Percentiles rank a stretch among this genome's conserved stretches.
These are phyloP conservation scores for Cettia cetti DNA, from an alignment of 2,113 vertebrate species.

Conservation along the genomic window DNA sequence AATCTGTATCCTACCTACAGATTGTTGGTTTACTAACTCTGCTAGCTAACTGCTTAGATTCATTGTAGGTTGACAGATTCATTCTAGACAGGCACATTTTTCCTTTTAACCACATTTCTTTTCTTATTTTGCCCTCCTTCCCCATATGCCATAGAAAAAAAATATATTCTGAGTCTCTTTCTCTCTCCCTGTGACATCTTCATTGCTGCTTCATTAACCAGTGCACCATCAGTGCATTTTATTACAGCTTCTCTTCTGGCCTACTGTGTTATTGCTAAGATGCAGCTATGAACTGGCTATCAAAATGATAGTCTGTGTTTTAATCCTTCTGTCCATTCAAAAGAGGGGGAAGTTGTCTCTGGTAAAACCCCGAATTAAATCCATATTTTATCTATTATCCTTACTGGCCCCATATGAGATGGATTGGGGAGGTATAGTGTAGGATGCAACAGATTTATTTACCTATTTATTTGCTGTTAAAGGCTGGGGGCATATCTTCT, in stretches of 20 bases:
- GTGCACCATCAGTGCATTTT: constrained; percentile 40
- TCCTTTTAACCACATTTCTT: background rate
- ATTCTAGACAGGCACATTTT: background rate
- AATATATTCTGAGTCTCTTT: constrained; percentile 2
- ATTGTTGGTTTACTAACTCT: background rate
- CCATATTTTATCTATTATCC: background rate
- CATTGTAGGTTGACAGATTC: background rate
- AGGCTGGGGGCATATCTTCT: background rate
- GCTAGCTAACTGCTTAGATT: background rate
- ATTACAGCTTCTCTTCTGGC: constrained; percentile 37
- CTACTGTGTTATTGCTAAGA: constrained; percentile 32
- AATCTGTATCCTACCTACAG: background rate
- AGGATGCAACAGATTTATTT: background rate
- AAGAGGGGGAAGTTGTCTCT: background rate
- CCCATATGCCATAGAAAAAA: background rate
- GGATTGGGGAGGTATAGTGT: background rate
- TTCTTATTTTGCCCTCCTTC: constrained; percentile 16
- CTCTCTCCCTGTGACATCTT: constrained; percentile 42
- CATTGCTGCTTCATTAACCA: constrained; percentile 65
- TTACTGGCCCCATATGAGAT: background rate
- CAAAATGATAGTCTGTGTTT: constrained; percentile 1
- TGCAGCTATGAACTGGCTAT: constrained; percentile 23
- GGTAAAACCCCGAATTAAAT: background rate
- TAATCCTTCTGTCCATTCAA: background rate
- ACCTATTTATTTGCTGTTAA: constrained; percentile 4